Evolutionary conservation across 2,113 vertebrate species (phyloP), one percentile per base, ranked within the genome.

Genomic region (Poecile atricapillus): DNA sequence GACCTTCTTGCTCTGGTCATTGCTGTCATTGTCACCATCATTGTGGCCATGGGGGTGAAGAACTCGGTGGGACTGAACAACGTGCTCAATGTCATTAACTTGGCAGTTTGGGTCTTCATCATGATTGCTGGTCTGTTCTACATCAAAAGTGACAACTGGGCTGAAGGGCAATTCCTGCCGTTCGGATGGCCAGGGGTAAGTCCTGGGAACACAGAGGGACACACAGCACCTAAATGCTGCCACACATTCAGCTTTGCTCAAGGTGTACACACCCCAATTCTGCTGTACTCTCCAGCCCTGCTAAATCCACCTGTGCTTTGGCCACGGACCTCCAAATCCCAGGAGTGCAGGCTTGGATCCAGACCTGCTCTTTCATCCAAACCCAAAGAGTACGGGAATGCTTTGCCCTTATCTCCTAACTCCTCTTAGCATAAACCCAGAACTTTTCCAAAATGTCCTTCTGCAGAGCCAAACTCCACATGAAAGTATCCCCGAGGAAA

Each of bases 161-260:
- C 98, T 16, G 97, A 98, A 53, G 99, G 99, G 44, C 97, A 97
- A 13, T 99, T 99, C 96, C 97, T 99, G 94, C 99, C 99, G 0
- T 99, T 98, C 0, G 99, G 99, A 94, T 99, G 99, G 99, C 99
- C 99, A 0, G 99, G 99, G 99, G 99, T 99, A 97, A 99, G 99
- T 97, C 55, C 37, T 56, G 47, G 49, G 86, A 4, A 1, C 64
- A 24, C 0, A 0, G 22, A 35, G 56, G 56, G 56, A 18, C 44
- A 33, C 2, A 0, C 13, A 49, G 10, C 18, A 59, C 33, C 50
- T 24, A 0, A 24, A 14, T 3, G 3, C 37, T 74, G 77, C 12
- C 43, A n/a, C 7, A 1, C 13, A 3, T 39, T 55, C 59, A 44
- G 21, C 43, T 63, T 59, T 81, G 43, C 47, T 78, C 4, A 0